Base-by-base conservation (phyloP, 2,797 vertebrate species). In the Taenioides sp. region DNA sequence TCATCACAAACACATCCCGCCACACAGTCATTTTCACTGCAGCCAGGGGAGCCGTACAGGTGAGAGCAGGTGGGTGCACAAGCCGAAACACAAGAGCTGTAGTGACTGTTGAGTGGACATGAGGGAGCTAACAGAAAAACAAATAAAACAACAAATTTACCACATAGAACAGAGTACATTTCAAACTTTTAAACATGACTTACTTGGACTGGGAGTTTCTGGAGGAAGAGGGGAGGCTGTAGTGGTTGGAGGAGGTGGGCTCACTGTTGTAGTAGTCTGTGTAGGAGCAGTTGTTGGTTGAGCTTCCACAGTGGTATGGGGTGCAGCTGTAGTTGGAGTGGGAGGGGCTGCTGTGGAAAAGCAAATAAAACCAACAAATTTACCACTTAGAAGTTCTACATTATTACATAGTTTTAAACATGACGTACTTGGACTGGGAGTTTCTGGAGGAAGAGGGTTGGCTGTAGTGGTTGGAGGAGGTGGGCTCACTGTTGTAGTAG, bases 1-100 rank as follows among this genome's bases (percentile, higher is more conserved):
- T 94, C 57, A 52, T 94, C 66, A 83, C 95, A 97, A 22, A 87
- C 89, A 71, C 95, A 97, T 69, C 95, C 95, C 37, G 90, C 80
- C 50, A 76, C 67, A 74, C 95, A 96, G 3, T 77, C 65, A 20
- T 80, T 85, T n/a, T 87, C 83, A 22, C 80, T 87, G 80, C 95
- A 96, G 54, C 68, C 68, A 58, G 92, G 87, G n/a, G 81, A 86
- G 5, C 92, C 92, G 49, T 92, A 89, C 71, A 96, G 89, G 67
- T 92, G 28, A 37, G 67, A 77, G 77, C 96, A 97, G 5, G 95
- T 95, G 67, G 95, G 88, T 28, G 89, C 93, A 66, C 95, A 97
- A 73, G 82, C 18, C 17, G 93, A 88, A 11, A 91, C 81, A 64
- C 95, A 96, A 52, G 81, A 72, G 0, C 86, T 88, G 84, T 95